Conservation (phyloP, 1,140 invertebrate species). For the Plectus sambesii region DNA sequence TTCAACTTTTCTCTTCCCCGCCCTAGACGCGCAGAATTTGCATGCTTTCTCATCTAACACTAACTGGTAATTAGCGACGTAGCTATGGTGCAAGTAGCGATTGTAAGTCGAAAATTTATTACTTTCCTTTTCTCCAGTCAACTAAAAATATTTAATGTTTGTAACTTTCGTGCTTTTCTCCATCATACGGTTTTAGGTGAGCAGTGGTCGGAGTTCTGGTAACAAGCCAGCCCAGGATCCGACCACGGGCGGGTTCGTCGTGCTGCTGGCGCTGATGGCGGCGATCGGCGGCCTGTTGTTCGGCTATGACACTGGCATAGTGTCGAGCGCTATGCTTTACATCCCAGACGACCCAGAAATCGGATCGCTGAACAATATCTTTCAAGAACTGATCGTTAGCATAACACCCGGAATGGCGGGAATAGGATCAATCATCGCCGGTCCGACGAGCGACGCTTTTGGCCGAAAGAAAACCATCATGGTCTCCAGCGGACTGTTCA, state of each 20-base stretch:
- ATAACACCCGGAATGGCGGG: slow-evolving; percentile 51
- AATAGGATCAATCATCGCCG: slow-evolving; percentile 52
- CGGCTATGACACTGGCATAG: slow-evolving; percentile 59
- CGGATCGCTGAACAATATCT: slow-evolving; percentile 39
- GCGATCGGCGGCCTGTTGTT: slow-evolving; percentile 58
- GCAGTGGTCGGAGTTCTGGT: too few relatives aligned
- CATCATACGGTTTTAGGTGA: too few relatives aligned
- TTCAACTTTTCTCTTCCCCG: too few relatives aligned
- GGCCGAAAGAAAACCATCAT: slow-evolving; percentile 55
- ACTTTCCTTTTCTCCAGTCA: too few relatives aligned
- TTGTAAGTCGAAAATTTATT: too few relatives aligned
- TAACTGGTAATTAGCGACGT: too few relatives aligned
- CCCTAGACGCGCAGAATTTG: too few relatives aligned
- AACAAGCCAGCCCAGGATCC: slow-evolving; percentile 30
- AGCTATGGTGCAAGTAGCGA: too few relatives aligned
- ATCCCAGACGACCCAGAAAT: slow-evolving; percentile 29
- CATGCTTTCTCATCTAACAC: too few relatives aligned
- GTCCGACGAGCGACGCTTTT: slow-evolving; percentile 50
- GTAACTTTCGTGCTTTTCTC: too few relatives aligned
- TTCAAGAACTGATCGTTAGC: slow-evolving; percentile 54
- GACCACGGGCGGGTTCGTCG: slow-evolving; percentile 45
- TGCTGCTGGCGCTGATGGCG: slow-evolving; percentile 50
- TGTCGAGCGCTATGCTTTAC: slow-evolving; percentile 58
- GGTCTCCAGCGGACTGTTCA: slow-evolving; percentile 53
- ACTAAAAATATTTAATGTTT: too few relatives aligned